Percentiles rank a stretch among this genome's conserved stretches.
Evolutionary conservation across 2,888 invertebrate species (phyloP).

Genomic region (Sinohyriopsis cumingii): DNA sequence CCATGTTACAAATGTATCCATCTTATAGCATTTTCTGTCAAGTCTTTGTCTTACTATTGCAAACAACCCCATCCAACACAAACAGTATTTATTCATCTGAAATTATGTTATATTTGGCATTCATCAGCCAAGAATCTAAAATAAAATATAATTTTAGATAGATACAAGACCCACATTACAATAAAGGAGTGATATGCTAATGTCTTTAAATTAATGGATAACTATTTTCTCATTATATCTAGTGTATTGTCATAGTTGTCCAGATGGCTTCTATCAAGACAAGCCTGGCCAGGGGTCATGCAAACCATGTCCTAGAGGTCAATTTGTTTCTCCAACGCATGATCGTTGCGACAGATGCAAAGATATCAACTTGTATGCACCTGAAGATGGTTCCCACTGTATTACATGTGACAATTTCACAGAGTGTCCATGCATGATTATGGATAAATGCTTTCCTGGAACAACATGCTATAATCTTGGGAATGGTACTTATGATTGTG

Average conservation of each 20-base stretch:
- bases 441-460: slow-evolving; percentile 41
- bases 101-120: too few species aligned
- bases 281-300: slow-evolving; percentile 43
- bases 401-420: slow-evolving; percentile 36
- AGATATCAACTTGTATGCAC: slow-evolving; percentile 43
- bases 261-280: slow-evolving; percentile 57
- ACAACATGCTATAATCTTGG: slow-evolving; percentile 50
- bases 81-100: too few species aligned
- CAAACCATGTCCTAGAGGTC: slow-evolving; percentile 47
- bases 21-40: too few species aligned
- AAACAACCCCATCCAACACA: too few species aligned
- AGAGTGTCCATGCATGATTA: slow-evolving; percentile 53
- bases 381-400: slow-evolving; percentile 45
- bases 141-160: too few species aligned
- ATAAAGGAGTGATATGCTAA: too few species aligned
- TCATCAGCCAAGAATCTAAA: too few species aligned
- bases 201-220: too few species aligned
- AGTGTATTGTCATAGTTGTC: slow-evolving; percentile 56
- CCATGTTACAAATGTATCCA: too few species aligned
- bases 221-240: slow-evolving; percentile 1
- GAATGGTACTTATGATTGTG: slow-evolving; percentile 42
- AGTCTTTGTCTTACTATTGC: too few species aligned
- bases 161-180: too few species aligned
- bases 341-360: slow-evolving; percentile 51
- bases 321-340: slow-evolving; percentile 52